Conservation (phyloP, 2,888 invertebrate genomes). For the Molorchus minor region DNA sequence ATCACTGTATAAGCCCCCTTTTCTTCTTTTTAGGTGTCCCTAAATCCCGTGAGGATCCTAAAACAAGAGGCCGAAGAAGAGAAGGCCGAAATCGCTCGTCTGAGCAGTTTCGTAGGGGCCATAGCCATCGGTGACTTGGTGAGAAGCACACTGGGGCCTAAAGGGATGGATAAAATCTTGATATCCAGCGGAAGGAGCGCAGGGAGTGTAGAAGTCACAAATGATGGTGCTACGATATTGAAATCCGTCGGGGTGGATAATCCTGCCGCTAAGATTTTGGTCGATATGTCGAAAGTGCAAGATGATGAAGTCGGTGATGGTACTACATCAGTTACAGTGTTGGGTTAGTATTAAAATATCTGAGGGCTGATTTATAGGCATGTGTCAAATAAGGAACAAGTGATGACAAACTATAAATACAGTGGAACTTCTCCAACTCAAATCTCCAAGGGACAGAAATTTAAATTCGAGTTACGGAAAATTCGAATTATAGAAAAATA, state of each 20-base stretch:
- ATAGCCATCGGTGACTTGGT: conserved; percentile 99
- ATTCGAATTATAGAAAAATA: too few relatives aligned
- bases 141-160: conserved; percentile 97
- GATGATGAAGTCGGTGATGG: conserved; percentile 99
- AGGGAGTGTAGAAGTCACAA: conserved; percentile 93
- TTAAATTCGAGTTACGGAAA: too few relatives aligned
- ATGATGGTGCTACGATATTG: conserved; percentile 98
- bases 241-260: conserved; percentile 97
- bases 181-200: conserved; percentile 82
- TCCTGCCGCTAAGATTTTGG: conserved; percentile 97
- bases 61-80: conserved; percentile 98
- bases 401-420: too few relatives aligned
- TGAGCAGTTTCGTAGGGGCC: conserved; percentile 98
- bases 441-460: too few relatives aligned
- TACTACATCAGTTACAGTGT: conserved; percentile 98
- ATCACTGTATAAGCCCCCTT: not conserved
- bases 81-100: conserved; percentile 94
- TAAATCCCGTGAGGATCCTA: conserved; percentile 94
- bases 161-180: conserved; percentile 97
- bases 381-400: too few relatives aligned
- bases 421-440: too few relatives aligned
- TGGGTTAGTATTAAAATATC: conserved; percentile 67
- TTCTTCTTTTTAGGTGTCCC: conserved; percentile 72
- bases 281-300: conserved; percentile 98
- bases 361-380: too few relatives aligned